Percentiles rank a stretch among this genome's conserved stretches.
phyloP scores from a whole-genome alignment of 1,140 invertebrate genomes.

The Carposina sasakii region DNA sequence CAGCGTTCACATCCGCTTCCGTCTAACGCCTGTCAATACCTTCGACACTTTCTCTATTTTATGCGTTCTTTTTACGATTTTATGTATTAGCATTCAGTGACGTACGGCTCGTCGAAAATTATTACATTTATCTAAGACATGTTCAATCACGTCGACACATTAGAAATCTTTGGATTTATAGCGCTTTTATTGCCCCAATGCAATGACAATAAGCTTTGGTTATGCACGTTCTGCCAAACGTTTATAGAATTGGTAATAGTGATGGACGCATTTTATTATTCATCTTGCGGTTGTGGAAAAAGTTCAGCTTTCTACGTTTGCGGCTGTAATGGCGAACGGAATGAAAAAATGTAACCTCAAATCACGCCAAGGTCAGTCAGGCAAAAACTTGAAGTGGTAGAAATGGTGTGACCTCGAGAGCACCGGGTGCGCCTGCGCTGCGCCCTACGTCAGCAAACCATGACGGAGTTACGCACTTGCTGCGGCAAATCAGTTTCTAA shows the following conservation, averaged over 20 bases:
- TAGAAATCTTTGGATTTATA: no score
- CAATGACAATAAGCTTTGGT: no score
- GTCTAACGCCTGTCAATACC: constrained; percentile 19
- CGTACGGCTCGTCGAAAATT: no score
- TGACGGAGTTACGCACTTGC: constrained; percentile 11
- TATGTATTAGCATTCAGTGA: no score
- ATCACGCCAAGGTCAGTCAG: constrained; percentile 42
- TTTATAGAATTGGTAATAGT: no score
- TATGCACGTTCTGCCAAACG: no score
- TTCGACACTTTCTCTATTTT: constrained; percentile 50
- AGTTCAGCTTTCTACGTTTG: constrained; percentile 53
- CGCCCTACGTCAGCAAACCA: background rate
- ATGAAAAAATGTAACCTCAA: constrained; percentile 49
- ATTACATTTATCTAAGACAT: no score
- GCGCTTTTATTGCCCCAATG: no score
- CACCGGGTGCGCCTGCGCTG: background rate
- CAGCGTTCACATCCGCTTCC: constrained; percentile 56
- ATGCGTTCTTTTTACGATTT: no score
- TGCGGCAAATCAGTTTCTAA: constrained; percentile 3
- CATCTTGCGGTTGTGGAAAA: no score
- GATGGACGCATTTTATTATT: no score
- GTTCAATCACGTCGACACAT: no score
- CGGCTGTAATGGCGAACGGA: constrained; percentile 25
- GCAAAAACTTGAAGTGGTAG: constrained; percentile 51
- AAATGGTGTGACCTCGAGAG: constrained; percentile 47